Evolutionary conservation across 2,797 vertebrate species (phyloP).

Genomic region (Eulemur albifrons): DNA sequence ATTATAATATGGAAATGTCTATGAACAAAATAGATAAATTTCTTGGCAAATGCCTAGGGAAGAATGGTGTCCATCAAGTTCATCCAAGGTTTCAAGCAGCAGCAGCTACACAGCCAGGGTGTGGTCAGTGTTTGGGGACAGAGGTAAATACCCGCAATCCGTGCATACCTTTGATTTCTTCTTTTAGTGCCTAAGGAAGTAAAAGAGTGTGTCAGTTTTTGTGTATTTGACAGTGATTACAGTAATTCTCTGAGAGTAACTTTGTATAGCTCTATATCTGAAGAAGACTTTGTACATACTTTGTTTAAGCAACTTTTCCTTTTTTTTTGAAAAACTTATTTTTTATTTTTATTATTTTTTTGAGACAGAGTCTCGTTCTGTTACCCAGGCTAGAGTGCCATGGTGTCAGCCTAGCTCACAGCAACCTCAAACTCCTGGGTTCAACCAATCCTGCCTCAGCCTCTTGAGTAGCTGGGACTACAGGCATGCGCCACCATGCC

Average conservation of each 20-base stretch:
- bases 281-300: background rate
- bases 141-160: slow-evolving; percentile 88
- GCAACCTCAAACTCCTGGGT: too few relatives aligned
- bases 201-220: background rate
- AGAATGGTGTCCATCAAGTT: background rate
- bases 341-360: too few relatives aligned
- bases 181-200: slow-evolving; percentile 82
- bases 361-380: too few relatives aligned
- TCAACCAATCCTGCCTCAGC: too few relatives aligned
- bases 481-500: too few relatives aligned
- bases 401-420: too few relatives aligned
- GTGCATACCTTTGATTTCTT: slow-evolving; percentile 88
- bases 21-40: slow-evolving; percentile 51
- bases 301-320: slow-evolving; percentile 2
- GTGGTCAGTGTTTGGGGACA: slow-evolving; percentile 78
- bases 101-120: background rate
- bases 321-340: background rate
- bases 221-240: background rate
- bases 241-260: background rate
- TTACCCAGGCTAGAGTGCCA: too few relatives aligned
- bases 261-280: background rate
- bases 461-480: too few relatives aligned
- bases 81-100: background rate
- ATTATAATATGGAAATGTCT: slow-evolving; percentile 60
- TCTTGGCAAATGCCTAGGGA: background rate